A percentile compares a stretch with the other conserved stretches of the same genome.
Conservation (phyloP, 2,888 invertebrate species). For the Orchesella flavescens region DNA sequence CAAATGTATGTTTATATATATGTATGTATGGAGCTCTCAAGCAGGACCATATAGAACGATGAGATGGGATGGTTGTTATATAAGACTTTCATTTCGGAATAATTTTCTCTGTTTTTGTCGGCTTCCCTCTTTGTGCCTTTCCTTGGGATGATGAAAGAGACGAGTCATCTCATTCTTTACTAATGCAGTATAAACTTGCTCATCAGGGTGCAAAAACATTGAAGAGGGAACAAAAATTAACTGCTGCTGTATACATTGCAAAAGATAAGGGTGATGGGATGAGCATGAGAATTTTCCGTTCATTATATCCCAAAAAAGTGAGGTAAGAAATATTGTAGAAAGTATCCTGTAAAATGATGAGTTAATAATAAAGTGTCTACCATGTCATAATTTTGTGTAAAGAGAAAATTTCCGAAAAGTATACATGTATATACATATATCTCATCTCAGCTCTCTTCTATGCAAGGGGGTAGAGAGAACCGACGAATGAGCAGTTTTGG, state of each 20-base stretch:
- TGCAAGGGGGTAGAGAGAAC: too few relatives aligned
- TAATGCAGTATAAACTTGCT: slow-evolving; percentile 46
- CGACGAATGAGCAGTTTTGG: neutral
- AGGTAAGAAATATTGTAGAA: too few relatives aligned
- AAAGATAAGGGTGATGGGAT: slow-evolving; percentile 15
- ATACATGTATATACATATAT: neutral
- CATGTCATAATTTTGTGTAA: neutral
- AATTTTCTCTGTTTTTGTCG: slow-evolving; percentile 16
- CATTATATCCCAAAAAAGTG: neutral
- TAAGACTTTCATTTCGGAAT: neutral
- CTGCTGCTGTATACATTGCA: slow-evolving; percentile 1
- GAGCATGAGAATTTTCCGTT: slow-evolving; percentile 8
- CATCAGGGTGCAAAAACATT: slow-evolving; percentile 48
- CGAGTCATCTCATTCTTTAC: slow-evolving; percentile 11
- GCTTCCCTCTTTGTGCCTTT: slow-evolving; percentile 12
- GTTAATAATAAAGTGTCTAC: too few relatives aligned
- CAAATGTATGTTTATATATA: neutral
- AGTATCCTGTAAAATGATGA: too few relatives aligned
- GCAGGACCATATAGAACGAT: neutral
- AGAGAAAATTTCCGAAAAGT: neutral
- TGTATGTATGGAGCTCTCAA: neutral
- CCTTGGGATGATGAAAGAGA: slow-evolving; percentile 16
- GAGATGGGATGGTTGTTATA: neutral
- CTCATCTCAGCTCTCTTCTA: too few relatives aligned
- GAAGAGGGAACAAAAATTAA: slow-evolving; percentile 34